These are phyloP conservation scores for Speoplatyrhinus poulsoni DNA, from an alignment of 2,113 vertebrate genomes.

Conservation along the genomic window DNA sequence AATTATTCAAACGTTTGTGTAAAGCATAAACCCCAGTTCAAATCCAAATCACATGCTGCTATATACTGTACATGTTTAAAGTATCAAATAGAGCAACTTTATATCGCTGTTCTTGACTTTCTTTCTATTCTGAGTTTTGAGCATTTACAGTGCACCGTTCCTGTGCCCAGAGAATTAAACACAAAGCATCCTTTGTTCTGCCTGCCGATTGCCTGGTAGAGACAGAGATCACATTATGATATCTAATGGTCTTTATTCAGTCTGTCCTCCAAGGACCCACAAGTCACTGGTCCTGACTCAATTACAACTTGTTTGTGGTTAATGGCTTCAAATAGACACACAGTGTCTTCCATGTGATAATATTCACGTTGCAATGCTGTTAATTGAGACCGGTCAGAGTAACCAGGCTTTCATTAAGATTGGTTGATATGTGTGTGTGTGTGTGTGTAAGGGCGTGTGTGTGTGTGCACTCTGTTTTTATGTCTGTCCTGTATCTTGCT, in stretches of 20 bases:
- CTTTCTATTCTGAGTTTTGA: neutral
- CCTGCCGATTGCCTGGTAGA: neutral
- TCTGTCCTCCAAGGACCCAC: neutral
- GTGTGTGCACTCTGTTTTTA: neutral
- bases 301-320: neutral
- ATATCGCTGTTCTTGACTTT: neutral
- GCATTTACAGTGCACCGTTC: neutral
- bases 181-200: neutral
- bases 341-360: neutral
- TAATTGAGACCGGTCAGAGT: neutral
- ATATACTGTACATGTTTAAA: no score
- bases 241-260: conserved; percentile 11
- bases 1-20: no score
- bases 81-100: no score
- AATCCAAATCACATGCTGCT: no score
- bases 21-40: no score
- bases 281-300: conserved; percentile 2
- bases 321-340: conserved; percentile 10
- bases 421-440: neutral
- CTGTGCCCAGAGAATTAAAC: neutral
- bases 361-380: neutral
- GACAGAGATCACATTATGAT: conserved; percentile 13
- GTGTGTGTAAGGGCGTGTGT: neutral
- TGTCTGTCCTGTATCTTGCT: neutral
- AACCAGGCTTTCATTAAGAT: neutral